These are phyloP conservation scores for Clitarchus hookeri DNA, from an alignment of 2,888 invertebrate species.

Conservation along the genomic window DNA sequence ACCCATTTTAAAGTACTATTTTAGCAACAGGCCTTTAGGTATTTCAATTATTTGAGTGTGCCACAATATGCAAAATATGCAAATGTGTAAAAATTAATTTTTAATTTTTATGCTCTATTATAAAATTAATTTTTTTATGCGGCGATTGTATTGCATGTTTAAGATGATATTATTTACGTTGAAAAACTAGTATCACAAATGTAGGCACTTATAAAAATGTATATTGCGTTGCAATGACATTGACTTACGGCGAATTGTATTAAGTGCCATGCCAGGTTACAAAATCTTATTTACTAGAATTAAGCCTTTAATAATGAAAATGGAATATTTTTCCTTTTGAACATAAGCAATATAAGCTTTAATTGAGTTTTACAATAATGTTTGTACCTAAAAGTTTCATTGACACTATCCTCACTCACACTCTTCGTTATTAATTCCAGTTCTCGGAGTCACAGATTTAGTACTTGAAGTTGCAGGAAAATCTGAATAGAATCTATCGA, in stretches of 20 bases:
- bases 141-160: not conserved
- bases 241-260: not conserved
- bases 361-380: not conserved
- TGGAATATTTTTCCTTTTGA: not conserved
- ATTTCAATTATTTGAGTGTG: not conserved
- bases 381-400: not conserved
- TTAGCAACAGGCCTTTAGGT: not conserved
- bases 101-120: not conserved
- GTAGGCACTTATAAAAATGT: not conserved
- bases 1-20: not conserved
- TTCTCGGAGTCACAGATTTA: not conserved
- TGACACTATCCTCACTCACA: not conserved
- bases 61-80: not conserved
- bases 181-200: constrained; percentile 17
- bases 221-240: not conserved
- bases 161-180: not conserved
- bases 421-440: not conserved
- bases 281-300: not conserved
- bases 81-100: not conserved
- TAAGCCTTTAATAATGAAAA: not conserved
- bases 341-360: not conserved
- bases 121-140: constrained; percentile 4
- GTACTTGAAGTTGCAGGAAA: not conserved
- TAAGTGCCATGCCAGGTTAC: not conserved
- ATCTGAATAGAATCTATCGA: constrained; percentile 17